Evolutionary conservation across 2,797 vertebrate species (phyloP).

Genomic region (Taenioides sp.): DNA sequence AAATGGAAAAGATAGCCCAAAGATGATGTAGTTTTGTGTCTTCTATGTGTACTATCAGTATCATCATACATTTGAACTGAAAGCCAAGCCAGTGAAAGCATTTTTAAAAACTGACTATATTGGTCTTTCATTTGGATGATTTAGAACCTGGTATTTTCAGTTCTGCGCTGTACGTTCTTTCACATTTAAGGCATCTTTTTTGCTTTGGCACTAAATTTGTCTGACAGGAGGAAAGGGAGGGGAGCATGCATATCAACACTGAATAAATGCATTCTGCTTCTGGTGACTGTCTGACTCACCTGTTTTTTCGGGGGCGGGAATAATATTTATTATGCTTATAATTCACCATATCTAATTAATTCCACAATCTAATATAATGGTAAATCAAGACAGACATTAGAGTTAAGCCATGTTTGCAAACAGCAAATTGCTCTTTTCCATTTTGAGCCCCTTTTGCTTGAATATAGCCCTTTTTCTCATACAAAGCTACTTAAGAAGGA

Average conservation of each 20-base stretch:
- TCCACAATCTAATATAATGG: constrained; percentile 27
- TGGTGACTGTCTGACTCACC: constrained; percentile 20
- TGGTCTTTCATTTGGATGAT: background rate
- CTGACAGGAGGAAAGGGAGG: constrained; percentile 37
- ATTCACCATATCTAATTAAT: constrained; percentile 34
- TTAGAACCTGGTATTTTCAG: background rate
- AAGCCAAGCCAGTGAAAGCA: too few species aligned
- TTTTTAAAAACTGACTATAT: background rate
- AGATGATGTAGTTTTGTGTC: constrained; percentile 35
- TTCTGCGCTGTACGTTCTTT: background rate
- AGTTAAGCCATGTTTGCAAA: constrained; percentile 36
- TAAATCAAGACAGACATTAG: constrained; percentile 25
- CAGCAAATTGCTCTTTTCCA: constrained; percentile 19
- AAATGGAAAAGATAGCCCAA: constrained; percentile 23
- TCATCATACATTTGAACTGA: background rate
- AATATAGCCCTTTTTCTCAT: constrained; percentile 37
- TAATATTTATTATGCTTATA: constrained; percentile 21
- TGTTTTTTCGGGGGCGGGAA: too few species aligned
- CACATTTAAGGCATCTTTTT: constrained; percentile 21
- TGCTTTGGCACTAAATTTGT: constrained; percentile 43
- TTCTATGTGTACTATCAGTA: background rate
- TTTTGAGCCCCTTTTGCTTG: constrained; percentile 22
- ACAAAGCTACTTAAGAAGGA: constrained; percentile 38
- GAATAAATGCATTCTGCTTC: constrained; percentile 38
- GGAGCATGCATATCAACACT: constrained; percentile 52